Conservation (phyloP, 2,113 vertebrate genomes). For the Eurystomus gularis region DNA sequence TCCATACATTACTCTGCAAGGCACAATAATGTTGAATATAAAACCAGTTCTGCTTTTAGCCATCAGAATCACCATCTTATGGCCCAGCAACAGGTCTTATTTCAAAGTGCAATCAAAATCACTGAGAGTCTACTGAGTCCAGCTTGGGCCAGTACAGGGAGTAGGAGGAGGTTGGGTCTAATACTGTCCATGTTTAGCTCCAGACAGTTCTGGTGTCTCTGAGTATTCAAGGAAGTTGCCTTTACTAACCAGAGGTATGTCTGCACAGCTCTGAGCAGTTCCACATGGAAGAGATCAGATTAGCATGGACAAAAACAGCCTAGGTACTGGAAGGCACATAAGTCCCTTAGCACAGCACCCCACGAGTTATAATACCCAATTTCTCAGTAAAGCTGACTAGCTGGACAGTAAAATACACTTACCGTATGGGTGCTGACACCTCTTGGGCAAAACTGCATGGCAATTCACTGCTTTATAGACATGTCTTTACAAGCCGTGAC, state of each 20-base stretch:
- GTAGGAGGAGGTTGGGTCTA: not conserved
- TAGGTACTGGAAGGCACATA: not conserved
- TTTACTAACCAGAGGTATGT: not conserved
- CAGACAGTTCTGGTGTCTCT: not conserved
- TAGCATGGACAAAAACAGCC: not conserved
- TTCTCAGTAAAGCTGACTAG: not conserved
- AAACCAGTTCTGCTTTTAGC: not conserved
- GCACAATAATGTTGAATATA: not conserved
- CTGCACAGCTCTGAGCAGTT: not conserved
- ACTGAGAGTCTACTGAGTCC: not conserved
- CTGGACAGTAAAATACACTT: not conserved
- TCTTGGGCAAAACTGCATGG: not conserved
- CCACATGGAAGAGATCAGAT: not conserved
- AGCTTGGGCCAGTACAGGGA: not conserved
- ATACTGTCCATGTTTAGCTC: not conserved
- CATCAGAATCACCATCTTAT: not conserved
- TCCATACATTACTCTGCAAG: not conserved
- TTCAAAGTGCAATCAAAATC: not conserved
- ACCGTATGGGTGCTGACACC: not conserved
- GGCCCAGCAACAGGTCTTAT: not conserved
- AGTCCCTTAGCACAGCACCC: not conserved
- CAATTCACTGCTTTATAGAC: not conserved
- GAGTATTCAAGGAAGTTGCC: not conserved
- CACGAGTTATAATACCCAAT: not conserved
- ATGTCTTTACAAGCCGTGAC: fast-evolving